Conservation (phyloP, 2,797 vertebrate genomes). For the Malacoctenus gilli region DNA sequence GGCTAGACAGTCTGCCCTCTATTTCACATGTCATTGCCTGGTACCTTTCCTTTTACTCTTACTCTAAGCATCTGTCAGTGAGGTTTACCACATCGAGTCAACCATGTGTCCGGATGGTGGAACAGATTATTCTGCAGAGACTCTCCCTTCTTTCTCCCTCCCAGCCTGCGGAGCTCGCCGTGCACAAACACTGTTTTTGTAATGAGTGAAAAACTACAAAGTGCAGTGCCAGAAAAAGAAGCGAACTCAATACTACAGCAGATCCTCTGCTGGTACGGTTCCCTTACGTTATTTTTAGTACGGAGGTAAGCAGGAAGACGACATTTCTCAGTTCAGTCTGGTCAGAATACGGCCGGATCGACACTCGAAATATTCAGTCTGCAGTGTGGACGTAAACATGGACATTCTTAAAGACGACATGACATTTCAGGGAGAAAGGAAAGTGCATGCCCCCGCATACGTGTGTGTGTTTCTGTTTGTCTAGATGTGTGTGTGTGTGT, state of each 20-base stretch:
- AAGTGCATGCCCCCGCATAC: constrained; percentile 30
- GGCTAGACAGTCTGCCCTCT: constrained; percentile 73
- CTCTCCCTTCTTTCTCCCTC: constrained; percentile 37
- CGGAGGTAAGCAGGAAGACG: not conserved
- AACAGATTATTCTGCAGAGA: constrained; percentile 58
- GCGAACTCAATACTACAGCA: constrained; percentile 30
- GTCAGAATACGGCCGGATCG: constrained; percentile 1
- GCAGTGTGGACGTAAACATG: constrained; percentile 11
- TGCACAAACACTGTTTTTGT: constrained; percentile 40
- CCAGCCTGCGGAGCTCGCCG: constrained; percentile 42
- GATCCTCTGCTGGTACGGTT: constrained; percentile 10
- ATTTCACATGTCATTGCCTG: constrained; percentile 81
- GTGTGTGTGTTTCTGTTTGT: constrained; percentile 23
- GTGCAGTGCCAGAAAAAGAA: constrained; percentile 30
- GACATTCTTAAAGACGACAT: constrained; percentile 9
- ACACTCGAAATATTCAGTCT: constrained; percentile 11
- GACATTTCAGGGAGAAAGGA: constrained; percentile 21
- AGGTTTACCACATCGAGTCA: constrained; percentile 71
- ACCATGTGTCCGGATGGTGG: constrained; percentile 57
- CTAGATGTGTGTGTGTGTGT: constrained; percentile 9
- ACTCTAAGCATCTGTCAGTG: constrained; percentile 74
- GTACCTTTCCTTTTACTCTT: constrained; percentile 73
- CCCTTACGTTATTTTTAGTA: constrained; percentile 10
- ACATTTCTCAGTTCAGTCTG: not conserved
- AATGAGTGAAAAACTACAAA: constrained; percentile 42